Evolutionary conservation across 2,888 invertebrate species (phyloP), one percentile per base, ranked within the genome.

Genomic region (Euzophera pinguis): DNA sequence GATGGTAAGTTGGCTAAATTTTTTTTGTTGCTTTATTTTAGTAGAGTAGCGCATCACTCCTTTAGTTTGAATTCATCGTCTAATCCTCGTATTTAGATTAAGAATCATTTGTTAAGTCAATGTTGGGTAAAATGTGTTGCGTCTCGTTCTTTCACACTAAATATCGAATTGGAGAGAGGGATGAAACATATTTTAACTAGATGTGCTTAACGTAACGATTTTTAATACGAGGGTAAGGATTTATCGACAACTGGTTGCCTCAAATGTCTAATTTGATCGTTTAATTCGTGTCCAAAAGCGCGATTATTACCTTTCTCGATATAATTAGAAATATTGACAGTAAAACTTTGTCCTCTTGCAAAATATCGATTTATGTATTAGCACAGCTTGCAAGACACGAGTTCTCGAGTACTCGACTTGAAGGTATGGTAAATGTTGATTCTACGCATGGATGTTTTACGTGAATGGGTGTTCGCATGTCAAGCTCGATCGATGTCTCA

Each of bases 1-100:
- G 73, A 78, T 90, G 91, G 91, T 91, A 88, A 91, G 91, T 90
- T 70, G 47, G 58, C 55, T 57, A 53, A 53, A 54, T 39, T 51
- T 57, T 60, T 55, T 56, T 52, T 52, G 50, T 58, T 53, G 54
- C 58, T 55, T 57, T 38, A 52, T 54, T 52, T 51, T 56, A 54
- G 54, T 47, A 47, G 55, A 57, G 54, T 58, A 49, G 32, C 52
- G 32, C 52, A 60, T 53, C 53, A 53, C 61, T 52, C 34, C 45
- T 27, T 47, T 47, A 10, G 14, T 35, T 52, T 52, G 32, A 27
- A 39, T 27, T 29, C 35, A 42, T 37, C 38, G 9, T 14, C 42
- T 32, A 17, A 22, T 17, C 22, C n/a, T n/a, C n/a, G n/a, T n/a
- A n/a, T n/a, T n/a, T n/a, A n/a, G n/a, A n/a, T n/a, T n/a, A n/a